Conservation (phyloP, 2,888 invertebrate genomes). For the Crossocerus cetratus region DNA sequence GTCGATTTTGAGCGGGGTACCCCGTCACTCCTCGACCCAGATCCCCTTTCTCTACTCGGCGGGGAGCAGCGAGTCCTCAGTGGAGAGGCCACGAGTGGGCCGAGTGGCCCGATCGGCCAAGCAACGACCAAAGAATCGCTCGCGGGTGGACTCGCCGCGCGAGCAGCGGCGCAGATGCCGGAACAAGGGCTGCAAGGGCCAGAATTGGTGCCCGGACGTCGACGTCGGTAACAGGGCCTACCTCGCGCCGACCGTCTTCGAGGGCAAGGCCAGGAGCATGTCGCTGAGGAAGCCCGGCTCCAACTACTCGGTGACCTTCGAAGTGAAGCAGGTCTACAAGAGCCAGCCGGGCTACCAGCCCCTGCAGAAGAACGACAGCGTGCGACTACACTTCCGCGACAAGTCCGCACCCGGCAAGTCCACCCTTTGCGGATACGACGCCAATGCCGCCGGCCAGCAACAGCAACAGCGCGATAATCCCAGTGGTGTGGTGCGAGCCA, state of each 20-base stretch:
- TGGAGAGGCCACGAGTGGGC: slow-evolving; percentile 57
- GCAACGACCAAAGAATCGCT: slow-evolving; percentile 65
- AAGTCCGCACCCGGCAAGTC: slow-evolving; percentile 73
- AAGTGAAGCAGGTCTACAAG: slow-evolving; percentile 82
- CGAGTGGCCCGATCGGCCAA: slow-evolving; percentile 60
- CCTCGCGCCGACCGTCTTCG: slow-evolving; percentile 83
- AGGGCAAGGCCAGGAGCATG: slow-evolving; percentile 83
- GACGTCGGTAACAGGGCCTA: slow-evolving; percentile 83
- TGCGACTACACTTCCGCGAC: slow-evolving; percentile 79
- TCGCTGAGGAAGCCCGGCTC: slow-evolving; percentile 78
- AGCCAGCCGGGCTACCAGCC: slow-evolving; percentile 78
- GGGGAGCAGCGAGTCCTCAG: slow-evolving; percentile 36
- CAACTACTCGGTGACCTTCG: slow-evolving; percentile 83
- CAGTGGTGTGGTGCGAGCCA: slow-evolving; percentile 78
- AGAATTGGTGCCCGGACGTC: slow-evolving; percentile 80
- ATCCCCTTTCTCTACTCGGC: slow-evolving; percentile 31
- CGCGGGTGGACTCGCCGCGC: slow-evolving; percentile 67
- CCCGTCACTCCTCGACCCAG: slow-evolving; percentile 56
- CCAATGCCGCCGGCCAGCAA: slow-evolving; percentile 47
- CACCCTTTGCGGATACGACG: slow-evolving; percentile 71
- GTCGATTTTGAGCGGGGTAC: slow-evolving; percentile 37
- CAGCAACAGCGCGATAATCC: slow-evolving; percentile 62
- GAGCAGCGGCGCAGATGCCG: slow-evolving; percentile 72
- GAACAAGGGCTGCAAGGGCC: slow-evolving; percentile 67
- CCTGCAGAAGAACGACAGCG: slow-evolving; percentile 77